These are phyloP conservation scores for Pygmarrhopalites habei DNA, from an alignment of 1,140 invertebrate genomes.

Conservation along the genomic window DNA sequence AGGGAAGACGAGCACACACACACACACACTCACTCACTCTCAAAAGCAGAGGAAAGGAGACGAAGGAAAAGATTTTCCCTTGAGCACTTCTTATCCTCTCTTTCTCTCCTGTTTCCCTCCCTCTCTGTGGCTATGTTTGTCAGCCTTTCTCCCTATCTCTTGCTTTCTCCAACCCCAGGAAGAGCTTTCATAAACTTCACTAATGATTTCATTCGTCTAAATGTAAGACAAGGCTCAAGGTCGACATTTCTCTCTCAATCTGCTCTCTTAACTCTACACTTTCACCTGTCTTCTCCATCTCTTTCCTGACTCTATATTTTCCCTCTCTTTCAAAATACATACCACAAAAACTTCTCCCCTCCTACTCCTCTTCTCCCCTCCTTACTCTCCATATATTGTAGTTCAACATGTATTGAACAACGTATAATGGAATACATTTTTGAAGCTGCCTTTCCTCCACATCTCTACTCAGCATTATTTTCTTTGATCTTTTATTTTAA, in stretches of 20 bases:
- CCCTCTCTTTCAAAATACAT: neutral
- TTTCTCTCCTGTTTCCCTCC: neutral
- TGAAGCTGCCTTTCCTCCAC: too few species aligned
- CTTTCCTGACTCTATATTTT: neutral
- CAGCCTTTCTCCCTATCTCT: too few species aligned
- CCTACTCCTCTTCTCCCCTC: neutral
- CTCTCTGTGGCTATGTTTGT: too few species aligned
- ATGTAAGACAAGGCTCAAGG: neutral
- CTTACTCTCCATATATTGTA: neutral
- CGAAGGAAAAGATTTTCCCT: neutral
- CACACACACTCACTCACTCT: neutral
- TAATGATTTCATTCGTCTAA: neutral
- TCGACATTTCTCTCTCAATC: neutral
- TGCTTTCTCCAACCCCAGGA: too few species aligned
- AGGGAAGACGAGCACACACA: too few species aligned
- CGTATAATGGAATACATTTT: too few species aligned
- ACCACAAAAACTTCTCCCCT: too few species aligned
- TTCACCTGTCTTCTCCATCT: neutral
- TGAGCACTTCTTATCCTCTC: neutral
- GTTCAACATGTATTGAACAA: too few species aligned
- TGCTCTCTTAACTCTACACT: neutral
- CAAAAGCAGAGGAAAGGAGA: neutral
- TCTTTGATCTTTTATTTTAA: too few species aligned
- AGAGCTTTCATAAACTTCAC: neutral
- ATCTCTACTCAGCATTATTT: too few species aligned